A percentile compares a stretch with the other conserved stretches of the same genome.
phyloP scores from a whole-genome alignment of 2,797 vertebrate species.

The Lophura swinhoii region DNA sequence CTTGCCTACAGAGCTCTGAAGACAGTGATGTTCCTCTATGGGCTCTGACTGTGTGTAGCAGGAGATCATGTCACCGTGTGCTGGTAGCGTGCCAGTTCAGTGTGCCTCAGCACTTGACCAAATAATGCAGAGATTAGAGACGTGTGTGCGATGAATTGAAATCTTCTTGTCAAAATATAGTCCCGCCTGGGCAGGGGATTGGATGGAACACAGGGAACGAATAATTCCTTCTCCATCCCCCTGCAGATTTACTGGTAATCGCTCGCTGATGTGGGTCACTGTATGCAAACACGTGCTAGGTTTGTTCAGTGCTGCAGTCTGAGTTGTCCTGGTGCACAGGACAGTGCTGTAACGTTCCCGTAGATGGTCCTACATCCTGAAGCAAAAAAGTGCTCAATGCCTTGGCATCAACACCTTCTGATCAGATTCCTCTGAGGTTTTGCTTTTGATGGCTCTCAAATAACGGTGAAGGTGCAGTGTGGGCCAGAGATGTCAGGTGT shows the following conservation, averaged over 20 bases:
- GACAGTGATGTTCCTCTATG: not conserved
- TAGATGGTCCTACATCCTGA: rapidly evolving
- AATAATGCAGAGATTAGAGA: not conserved
- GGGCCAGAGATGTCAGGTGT: not conserved
- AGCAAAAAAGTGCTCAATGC: not conserved
- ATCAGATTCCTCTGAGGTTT: not conserved
- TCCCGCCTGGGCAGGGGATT: not conserved
- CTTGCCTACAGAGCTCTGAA: not conserved
- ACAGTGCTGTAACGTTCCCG: rapidly evolving
- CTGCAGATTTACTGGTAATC: not conserved
- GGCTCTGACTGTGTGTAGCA: rapidly evolving
- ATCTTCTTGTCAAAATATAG: not conserved
- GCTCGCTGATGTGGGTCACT: not conserved
- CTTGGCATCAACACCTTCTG: not conserved
- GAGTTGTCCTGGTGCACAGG: not conserved
- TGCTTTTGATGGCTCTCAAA: not conserved
- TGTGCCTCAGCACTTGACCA: not conserved
- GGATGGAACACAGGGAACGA: not conserved
- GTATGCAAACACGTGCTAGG: not conserved
- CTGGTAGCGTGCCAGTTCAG: rapidly evolving
- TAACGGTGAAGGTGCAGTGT: not conserved
- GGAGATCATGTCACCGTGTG: rapidly evolving
- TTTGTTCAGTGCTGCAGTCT: not conserved
- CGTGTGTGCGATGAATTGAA: not conserved
- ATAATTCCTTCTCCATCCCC: not conserved